Conservation (phyloP, 2,888 invertebrate species). For the Drosophila borealis region DNA sequence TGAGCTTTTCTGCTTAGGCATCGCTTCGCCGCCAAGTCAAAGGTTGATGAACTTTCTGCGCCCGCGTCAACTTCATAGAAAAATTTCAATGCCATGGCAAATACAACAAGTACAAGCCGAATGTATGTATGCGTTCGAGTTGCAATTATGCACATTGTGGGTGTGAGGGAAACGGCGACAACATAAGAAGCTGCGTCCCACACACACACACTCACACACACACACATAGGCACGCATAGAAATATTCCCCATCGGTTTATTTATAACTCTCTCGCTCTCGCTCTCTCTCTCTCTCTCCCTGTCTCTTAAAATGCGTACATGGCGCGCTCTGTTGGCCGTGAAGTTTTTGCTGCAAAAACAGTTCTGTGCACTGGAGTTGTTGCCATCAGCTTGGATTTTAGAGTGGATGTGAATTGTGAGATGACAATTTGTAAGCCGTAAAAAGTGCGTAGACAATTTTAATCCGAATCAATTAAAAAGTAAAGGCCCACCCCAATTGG, state of each 20-base stretch:
- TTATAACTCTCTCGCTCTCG: conserved; percentile 61
- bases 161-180: conserved; percentile 50
- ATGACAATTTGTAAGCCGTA: neutral
- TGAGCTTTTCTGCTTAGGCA: conserved; percentile 54
- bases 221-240: conserved; percentile 19
- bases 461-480: neutral
- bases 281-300: conserved; percentile 46
- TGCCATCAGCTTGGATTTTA: conserved; percentile 48
- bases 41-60: conserved; percentile 80
- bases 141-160: conserved; percentile 66
- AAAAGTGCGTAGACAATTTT: neutral
- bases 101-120: conserved; percentile 32
- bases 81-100: conserved; percentile 82
- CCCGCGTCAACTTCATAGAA: conserved; percentile 75
- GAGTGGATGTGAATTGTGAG: conserved; percentile 36
- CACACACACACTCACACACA: conserved; percentile 31
- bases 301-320: conserved; percentile 51
- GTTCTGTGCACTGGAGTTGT: conserved; percentile 45
- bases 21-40: conserved; percentile 66
- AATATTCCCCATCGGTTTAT: conserved; percentile 54
- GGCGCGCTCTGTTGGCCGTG: conserved; percentile 72
- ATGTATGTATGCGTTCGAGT: conserved; percentile 34
- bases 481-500: conserved; percentile 29
- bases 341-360: conserved; percentile 64
- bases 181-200: conserved; percentile 58